Conservation (phyloP, 2,113 vertebrate genomes). For the Strigops habroptila region DNA sequence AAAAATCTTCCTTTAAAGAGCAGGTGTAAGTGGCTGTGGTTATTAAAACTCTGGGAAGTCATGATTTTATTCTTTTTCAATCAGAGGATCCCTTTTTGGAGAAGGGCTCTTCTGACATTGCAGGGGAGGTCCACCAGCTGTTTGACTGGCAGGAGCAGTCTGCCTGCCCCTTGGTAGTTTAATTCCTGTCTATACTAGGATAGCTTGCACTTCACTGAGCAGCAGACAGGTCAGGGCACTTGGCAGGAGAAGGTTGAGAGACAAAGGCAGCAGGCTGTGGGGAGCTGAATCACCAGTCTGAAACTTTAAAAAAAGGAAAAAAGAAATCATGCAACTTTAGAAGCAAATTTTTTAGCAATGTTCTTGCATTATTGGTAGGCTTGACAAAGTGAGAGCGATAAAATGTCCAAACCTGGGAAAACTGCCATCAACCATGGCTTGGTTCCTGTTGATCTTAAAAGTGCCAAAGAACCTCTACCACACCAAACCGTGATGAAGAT, state of each 20-base stretch:
- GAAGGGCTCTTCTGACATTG: slow-evolving; percentile 47
- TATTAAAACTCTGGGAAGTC: neutral
- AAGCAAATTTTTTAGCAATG: slow-evolving; percentile 73
- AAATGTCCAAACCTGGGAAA: slow-evolving; percentile 86
- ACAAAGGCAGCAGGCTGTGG: slow-evolving; percentile 74
- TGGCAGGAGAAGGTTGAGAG: slow-evolving; percentile 74
- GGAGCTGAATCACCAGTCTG: slow-evolving; percentile 30
- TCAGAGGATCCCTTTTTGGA: slow-evolving; percentile 18
- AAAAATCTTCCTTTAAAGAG: neutral
- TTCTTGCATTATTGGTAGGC: slow-evolving; percentile 76
- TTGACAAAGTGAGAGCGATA: slow-evolving; percentile 63
- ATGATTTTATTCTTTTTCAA: neutral
- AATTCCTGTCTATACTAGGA: slow-evolving; percentile 86
- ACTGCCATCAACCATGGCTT: slow-evolving; percentile 76
- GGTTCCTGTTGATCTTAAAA: slow-evolving; percentile 82
- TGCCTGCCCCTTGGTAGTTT: slow-evolving; percentile 87
- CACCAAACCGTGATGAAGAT: slow-evolving; percentile 95
- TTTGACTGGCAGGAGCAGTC: slow-evolving; percentile 84
- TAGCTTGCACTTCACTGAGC: slow-evolving; percentile 77
- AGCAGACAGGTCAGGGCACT: slow-evolving; percentile 75
- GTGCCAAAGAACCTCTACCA: slow-evolving; percentile 80
- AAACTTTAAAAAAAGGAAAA: neutral
- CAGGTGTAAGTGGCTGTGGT: neutral
- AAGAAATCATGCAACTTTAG: neutral
- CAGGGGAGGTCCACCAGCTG: slow-evolving; percentile 83